Conservation (phyloP, 2,888 invertebrate genomes). For the Spilosoma lubricipeda region DNA sequence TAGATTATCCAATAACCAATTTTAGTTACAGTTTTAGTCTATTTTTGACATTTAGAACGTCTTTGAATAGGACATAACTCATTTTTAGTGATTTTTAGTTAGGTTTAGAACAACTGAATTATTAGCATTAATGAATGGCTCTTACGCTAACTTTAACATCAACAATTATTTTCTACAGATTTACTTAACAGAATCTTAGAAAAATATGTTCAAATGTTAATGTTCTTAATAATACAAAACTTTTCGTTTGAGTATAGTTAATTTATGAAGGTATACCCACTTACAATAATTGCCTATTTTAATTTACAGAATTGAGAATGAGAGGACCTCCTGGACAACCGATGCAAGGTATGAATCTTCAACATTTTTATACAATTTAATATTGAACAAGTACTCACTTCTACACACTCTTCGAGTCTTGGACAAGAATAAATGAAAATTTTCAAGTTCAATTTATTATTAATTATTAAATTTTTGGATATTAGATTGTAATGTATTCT, state of each 20-base stretch:
- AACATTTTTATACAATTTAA: background rate
- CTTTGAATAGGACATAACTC: too few species aligned
- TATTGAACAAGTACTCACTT: background rate
- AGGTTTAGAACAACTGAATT: too few species aligned
- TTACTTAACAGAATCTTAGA: background rate
- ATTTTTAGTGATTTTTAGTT: too few species aligned
- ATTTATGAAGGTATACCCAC: background rate
- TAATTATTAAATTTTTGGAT: background rate
- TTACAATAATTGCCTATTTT: constrained; percentile 55
- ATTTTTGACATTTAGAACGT: too few species aligned
- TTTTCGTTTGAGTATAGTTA: background rate
- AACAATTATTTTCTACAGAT: too few species aligned
- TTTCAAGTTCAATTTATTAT: too few species aligned
- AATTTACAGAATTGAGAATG: constrained; percentile 82
- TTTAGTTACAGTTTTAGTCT: too few species aligned
- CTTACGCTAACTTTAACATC: background rate
- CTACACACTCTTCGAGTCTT: too few species aligned
- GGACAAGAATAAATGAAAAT: too few species aligned
- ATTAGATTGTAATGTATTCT: background rate
- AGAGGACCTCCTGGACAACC: constrained; percentile 77
- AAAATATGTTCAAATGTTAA: background rate
- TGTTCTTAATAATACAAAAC: background rate
- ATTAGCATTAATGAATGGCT: too few species aligned
- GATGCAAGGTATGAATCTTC: constrained; percentile 71
- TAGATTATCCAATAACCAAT: too few species aligned